Evolutionary conservation across 2,888 invertebrate species (phyloP), one percentile per base, ranked within the genome.

Genomic region (Dascillus cervinus): DNA sequence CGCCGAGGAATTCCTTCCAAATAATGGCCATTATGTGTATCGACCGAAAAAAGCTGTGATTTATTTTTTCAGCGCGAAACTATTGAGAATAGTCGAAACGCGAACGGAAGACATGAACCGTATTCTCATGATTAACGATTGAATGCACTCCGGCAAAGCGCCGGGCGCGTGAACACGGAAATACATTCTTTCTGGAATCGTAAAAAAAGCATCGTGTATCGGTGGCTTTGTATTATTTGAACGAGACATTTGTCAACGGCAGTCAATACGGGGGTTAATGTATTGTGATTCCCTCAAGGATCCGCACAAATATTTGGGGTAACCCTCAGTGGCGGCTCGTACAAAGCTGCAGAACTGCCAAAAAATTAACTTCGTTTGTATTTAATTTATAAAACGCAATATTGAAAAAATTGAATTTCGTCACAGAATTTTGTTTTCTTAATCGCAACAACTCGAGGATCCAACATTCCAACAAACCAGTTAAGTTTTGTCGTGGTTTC

Each of bases 61-160:
- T n/a, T n/a, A n/a, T n/a, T n/a, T n/a, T n/a, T n/a, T n/a, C n/a
- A n/a, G n/a, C n/a, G n/a, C n/a, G n/a, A n/a, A n/a, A n/a, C n/a
- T n/a, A n/a, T n/a, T n/a, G n/a, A n/a, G n/a, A n/a, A n/a, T n/a
- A 40, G 38, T 51, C 44, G 50, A n/a, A n/a, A n/a, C n/a, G n/a
- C n/a, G n/a, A 48, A 47, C 48, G 44, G 47, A 52, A 53, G 54
- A 54, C 50, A 46, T 50, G 52, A 46, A 49, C 48, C 53, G 58
- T 56, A 55, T 58, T 58, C 55, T 49, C 56, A 57, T 64, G 65
- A 65, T 62, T 62, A 64, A 65, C 64, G 65, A 65, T 61, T 60
- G 59, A 64, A 60, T 62, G 62, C 65, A 64, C 63, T 62, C 50
- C 51, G 44, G 54, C 47, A 59, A 59, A 58, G 58, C 46, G 42